Evolutionary conservation across 2,888 invertebrate species (phyloP).

Genomic region (Monopis laevigella): DNA sequence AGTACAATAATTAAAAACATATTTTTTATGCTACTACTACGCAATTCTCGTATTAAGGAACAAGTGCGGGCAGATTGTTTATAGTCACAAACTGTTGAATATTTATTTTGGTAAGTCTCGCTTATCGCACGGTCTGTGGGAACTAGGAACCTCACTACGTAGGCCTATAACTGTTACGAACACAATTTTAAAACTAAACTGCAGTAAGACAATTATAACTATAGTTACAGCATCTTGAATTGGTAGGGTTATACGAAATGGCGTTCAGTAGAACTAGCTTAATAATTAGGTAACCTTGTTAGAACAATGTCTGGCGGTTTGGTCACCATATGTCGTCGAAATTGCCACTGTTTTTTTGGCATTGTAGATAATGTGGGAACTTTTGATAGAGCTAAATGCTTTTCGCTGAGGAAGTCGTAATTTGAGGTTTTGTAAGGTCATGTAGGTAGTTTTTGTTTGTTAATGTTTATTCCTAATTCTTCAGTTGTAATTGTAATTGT

Average conservation of each 20-base stretch:
- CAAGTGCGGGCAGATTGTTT: slow-evolving; percentile 51
- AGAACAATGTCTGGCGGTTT: slow-evolving; percentile 21
- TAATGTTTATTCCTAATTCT: slow-evolving; percentile 1
- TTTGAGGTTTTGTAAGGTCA: slow-evolving; percentile 8
- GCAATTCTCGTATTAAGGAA: slow-evolving; percentile 31
- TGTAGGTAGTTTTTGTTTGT: slow-evolving; percentile 3
- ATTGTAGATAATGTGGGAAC: slow-evolving; percentile 58
- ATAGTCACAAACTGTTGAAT: slow-evolving; percentile 54
- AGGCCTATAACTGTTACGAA: no score
- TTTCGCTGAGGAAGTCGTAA: slow-evolving; percentile 8
- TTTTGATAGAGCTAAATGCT: slow-evolving; percentile 15
- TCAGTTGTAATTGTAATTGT: no score
- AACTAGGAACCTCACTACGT: slow-evolving; percentile 52
- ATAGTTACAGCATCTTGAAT: not conserved
- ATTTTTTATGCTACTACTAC: slow-evolving; percentile 30
- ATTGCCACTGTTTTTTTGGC: slow-evolving; percentile 43
- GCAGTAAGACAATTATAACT: no score
- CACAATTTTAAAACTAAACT: no score
- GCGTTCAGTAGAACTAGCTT: slow-evolving; percentile 18
- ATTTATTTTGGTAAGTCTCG: slow-evolving; percentile 60
- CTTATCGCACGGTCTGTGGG: slow-evolving; percentile 57
- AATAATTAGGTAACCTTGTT: slow-evolving; percentile 38
- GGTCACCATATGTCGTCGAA: slow-evolving; percentile 59
- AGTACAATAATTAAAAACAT: not conserved
- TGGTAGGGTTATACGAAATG: slow-evolving; percentile 5